Evolutionary conservation across 2,797 vertebrate species (phyloP), one percentile per base, ranked within the genome.

Genomic region (Acrossocheilus wenchowensis): DNA sequence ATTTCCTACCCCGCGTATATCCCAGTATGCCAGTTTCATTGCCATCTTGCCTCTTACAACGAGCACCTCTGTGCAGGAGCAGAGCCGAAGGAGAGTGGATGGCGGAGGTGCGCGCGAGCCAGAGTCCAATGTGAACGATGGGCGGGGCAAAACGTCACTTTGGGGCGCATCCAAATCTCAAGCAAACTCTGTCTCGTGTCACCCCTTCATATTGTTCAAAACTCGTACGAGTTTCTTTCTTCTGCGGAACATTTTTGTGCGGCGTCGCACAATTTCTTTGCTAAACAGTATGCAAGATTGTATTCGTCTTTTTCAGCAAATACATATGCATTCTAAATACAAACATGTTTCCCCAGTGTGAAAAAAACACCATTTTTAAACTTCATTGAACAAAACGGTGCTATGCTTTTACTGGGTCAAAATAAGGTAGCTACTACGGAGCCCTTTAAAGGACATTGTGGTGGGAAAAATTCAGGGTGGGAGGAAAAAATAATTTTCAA

Each of bases 1-100:
- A 9, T 14, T 1, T 1, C 94, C 94, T 88, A 97, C 97, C 96
- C 97, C 97, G 0, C 97, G 95, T 43, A 97, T 94, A 21, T 98
- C 96, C 97, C 97, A 98, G 90, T 98, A 98, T 10, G 92, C 96
- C 73, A 98, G 88, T 4, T 88, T 94, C 93, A 96, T 91, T 0
- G 92, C 66, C 93, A 96, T 95, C 6, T 86, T 90, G 52, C 36
- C 4, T 12, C 23, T 62, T n/a, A 23, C 11, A n/a, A 3, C 6
- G n/a, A n/a, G 9, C 8, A 39, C 30, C 26, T 6, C 39, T 80
- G 6, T 0, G 8, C 17, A 60, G 17, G 1, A 9, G 5, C 5
- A 23, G 23, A 48, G 73, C 15, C 2, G 1, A 34, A 11, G 15
- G 9, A 60, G 19, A 1, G 72, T 19, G 6, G 50, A 21, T 23